Percentiles rank a stretch among this genome's conserved stretches.
Conservation (phyloP, 2,113 vertebrate genomes). For the Hiodon tergisus region DNA sequence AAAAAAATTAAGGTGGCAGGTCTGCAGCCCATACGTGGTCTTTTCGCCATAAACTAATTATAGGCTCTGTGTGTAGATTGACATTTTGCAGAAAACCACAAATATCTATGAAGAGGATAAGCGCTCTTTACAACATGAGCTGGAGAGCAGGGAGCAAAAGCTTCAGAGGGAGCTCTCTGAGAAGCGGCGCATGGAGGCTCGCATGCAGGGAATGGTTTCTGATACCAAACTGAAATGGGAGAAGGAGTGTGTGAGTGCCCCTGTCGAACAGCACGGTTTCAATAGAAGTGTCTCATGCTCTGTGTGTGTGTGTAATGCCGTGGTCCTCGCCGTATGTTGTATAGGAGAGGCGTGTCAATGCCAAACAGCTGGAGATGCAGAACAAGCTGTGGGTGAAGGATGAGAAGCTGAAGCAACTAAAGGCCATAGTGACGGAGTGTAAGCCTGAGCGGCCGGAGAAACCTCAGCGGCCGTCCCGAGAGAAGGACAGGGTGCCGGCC, state of each 20-base stretch:
- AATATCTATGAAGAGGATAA: constrained; percentile 91
- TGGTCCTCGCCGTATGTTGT: not conserved
- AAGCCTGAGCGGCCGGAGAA: constrained; percentile 67
- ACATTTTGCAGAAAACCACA: constrained; percentile 87
- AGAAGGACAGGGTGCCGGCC: constrained; percentile 62
- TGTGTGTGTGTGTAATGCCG: not conserved
- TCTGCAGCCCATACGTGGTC: not conserved
- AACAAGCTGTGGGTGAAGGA: constrained; percentile 99
- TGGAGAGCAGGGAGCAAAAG: constrained; percentile 77
- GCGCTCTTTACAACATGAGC: constrained; percentile 75
- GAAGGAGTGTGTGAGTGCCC: constrained; percentile 87
- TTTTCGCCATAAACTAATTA: not conserved
- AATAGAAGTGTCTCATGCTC: not conserved
- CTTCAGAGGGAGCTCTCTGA: constrained; percentile 79
- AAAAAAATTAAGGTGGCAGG: not conserved
- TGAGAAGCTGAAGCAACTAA: constrained; percentile 95
- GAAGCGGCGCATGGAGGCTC: constrained; percentile 77
- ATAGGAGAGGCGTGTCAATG: constrained; percentile 86
- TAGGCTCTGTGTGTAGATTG: constrained; percentile 62
- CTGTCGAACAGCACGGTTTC: not conserved
- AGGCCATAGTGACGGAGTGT: constrained; percentile 87
- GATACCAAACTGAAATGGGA: constrained; percentile 89
- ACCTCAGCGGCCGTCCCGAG: constrained; percentile 59
- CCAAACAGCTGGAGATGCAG: constrained; percentile 94
- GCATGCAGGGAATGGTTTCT: constrained; percentile 78